Base-by-base conservation (phyloP, 2,888 invertebrate genomes). In the Asteroscopus sphinx region DNA sequence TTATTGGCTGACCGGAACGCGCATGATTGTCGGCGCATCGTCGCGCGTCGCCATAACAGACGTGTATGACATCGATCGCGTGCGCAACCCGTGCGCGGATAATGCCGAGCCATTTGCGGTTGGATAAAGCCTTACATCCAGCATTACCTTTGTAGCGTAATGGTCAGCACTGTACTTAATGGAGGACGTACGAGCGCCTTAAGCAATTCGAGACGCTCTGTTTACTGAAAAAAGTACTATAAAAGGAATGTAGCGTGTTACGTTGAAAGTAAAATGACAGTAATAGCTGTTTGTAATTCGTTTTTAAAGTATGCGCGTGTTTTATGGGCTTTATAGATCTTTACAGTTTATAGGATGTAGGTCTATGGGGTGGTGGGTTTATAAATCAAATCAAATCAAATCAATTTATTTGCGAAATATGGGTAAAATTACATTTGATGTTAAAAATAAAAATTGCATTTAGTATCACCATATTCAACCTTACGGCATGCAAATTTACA, bases 61-160 rank as follows among this genome's bases (percentile, higher is more conserved):
- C 80, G 83, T 83, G 71, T 66, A 66, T 84, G 83, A 75, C 66
- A 78, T 80, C 36, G 62, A 55, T 89, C 89, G 89, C 86, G 89
- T 89, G 90, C 86, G 78, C 74, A 67, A 58, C 75, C 67, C 82
- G 77, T 77, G 85, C 86, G 83, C 77, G 66, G 66, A 79, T 87
- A 89, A 90, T 87, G 81, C 79, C 74, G 70, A 55, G 74, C 82
- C 76, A 90, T 90, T 91, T 91, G 92, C 80, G 92, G 91, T 91
- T 82, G 66, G 83, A 80, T 79, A 85, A 73, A 63, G 57, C 62
- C 73, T 75, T 75, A 69, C 73, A 81, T 81, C 79, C 60, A 42
- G 67, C 62, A 62, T 63, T 77, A 75, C 77, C 69, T 79, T 76
- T 67, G 64, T 72, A 68, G 60, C 66, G 69, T 80, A 79, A 82